Percentiles rank a stretch among this genome's conserved stretches.
Evolutionary conservation across 2,888 invertebrate genomes (phyloP).

Genomic region (Amphipyra berbera): DNA sequence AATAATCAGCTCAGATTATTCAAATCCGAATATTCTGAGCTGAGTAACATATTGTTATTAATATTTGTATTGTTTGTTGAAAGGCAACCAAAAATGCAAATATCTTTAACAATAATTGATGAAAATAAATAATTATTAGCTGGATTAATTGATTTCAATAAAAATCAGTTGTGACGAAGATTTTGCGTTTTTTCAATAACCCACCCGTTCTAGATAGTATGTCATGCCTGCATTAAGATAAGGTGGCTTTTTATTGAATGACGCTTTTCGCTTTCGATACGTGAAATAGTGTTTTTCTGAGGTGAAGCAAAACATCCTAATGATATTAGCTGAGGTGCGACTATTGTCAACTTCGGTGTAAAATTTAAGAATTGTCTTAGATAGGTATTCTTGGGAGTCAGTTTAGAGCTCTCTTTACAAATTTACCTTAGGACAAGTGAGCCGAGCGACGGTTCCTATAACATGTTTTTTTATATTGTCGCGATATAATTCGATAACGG

Average conservation of each 20-base stretch:
- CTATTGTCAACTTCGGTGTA: neutral
- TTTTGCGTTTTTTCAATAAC: no score
- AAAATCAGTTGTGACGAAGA: no score
- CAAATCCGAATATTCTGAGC: no score
- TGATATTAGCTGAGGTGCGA: neutral
- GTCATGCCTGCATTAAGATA: conserved; percentile 22
- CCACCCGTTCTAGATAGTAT: conserved; percentile 14
- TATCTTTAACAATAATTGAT: no score
- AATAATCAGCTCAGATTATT: no score
- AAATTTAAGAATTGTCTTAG: neutral
- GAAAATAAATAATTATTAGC: no score
- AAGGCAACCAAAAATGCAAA: no score
- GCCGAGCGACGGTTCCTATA: neutral
- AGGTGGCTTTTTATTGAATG: conserved; percentile 28
- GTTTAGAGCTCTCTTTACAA: neutral
- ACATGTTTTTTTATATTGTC: no score
- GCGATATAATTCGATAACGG: no score
- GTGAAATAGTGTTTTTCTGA: conserved; percentile 20
- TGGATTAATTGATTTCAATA: no score
- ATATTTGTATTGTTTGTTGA: no score
- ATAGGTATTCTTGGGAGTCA: neutral
- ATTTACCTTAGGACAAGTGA: conserved; percentile 1
- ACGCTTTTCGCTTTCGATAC: conserved; percentile 12
- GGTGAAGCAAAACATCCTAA: neutral
- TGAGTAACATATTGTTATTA: no score